Conservation (phyloP, 2,888 invertebrate species). For the Achlya flavicornis region DNA sequence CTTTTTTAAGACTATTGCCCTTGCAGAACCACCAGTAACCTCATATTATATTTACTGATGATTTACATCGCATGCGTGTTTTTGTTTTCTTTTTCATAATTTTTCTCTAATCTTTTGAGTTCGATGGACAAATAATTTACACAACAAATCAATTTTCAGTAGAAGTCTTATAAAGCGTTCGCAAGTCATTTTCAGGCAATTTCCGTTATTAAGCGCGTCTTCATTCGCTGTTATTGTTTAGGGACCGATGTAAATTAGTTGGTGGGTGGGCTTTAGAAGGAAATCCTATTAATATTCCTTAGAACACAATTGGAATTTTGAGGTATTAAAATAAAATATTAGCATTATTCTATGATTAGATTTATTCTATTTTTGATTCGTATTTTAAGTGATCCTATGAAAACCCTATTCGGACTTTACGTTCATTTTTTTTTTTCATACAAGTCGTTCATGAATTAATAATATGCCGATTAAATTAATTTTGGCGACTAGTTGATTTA, state of each 20-base stretch:
- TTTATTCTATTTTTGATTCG: not conserved
- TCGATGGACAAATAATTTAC: constrained; percentile 42
- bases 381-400: not conserved
- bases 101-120: constrained; percentile 29
- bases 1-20: too few species aligned
- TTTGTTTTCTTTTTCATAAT: constrained; percentile 20
- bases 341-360: not conserved
- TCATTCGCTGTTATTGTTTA: constrained; percentile 67
- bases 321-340: constrained; percentile 33
- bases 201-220: constrained; percentile 66
- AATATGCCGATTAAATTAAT: too few species aligned
- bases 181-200: constrained; percentile 62
- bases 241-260: constrained; percentile 66
- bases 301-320: constrained; percentile 36
- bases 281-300: constrained; percentile 63
- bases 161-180: constrained; percentile 44
- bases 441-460: too few species aligned
- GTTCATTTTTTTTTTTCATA: too few species aligned
- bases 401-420: too few species aligned
- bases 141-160: constrained; percentile 55
- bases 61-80: not conserved
- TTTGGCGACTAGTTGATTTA: too few species aligned
- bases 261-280: constrained; percentile 49
- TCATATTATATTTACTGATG: not conserved
- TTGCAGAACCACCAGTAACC: too few species aligned